Evolutionary conservation across 2,797 vertebrate species (phyloP), one percentile per base, ranked within the genome.

Genomic region (Otolemur crassicaudatus): DNA sequence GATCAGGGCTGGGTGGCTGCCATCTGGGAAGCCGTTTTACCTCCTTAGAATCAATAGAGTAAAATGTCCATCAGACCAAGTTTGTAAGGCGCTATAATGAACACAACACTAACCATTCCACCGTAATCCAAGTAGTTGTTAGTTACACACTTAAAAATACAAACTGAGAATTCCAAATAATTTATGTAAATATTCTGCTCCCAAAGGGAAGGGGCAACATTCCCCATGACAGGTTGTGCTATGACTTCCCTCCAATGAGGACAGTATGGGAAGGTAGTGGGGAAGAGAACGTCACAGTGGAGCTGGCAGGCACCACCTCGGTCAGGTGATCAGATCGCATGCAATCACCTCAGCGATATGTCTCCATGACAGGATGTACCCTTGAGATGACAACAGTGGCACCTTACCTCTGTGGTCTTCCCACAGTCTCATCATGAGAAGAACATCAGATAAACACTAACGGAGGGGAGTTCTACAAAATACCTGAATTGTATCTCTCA

Each of bases 91-190:
- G 72, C 46, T 27, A 58, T 7, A 56, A 86, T 6, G 56, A 90
- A 61, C 13, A 29, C 20, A 60, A 61, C 11, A 19, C 25, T 29
- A 72, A 67, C 63, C 4, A 7, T 53, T 70, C 73, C 34, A 79
- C 67, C 27, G 23, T 53, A 53, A 53, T 58, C 72, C 65, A 76
- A 91, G 73, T 10, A 20, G 43, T 27, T 91, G 77, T 86, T 76
- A 34, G 27, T 25, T n/a, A 61, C 8, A 69, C 8, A 60, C 25
- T 86, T 75, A 72, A 43, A 87, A 85, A 53, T 16, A 22, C 9
- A 79, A 79, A 82, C 80, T 65, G 20, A 91, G 49, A 90, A 88
- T 61, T 49, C 31, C 56, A 69, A 77, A 56, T 77, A 60, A 80
- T 27, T 46, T 76, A 69, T 22, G 19, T 16, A 67, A 37, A 81